These are phyloP conservation scores for Labeo catla DNA, from an alignment of 2,113 vertebrate species.

Conservation along the genomic window DNA sequence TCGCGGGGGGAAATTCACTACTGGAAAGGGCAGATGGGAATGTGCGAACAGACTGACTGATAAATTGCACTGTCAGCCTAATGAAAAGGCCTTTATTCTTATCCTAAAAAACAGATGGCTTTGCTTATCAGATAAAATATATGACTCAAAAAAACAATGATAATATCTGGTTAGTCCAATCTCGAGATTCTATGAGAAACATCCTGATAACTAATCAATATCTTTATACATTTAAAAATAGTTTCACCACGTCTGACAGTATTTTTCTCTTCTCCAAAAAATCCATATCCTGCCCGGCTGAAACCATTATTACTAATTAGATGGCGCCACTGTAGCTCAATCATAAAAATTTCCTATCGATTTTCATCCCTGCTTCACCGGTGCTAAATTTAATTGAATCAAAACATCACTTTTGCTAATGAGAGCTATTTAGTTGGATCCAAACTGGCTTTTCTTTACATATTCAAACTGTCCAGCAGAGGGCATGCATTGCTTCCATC, in stretches of 20 bases:
- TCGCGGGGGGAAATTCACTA: neutral
- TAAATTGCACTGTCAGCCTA: neutral
- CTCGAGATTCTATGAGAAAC: neutral
- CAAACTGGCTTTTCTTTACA: neutral
- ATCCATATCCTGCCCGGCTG: neutral
- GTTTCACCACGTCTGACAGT: neutral
- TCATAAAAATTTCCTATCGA: neutral
- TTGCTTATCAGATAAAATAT: neutral
- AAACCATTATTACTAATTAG: constrained; percentile 28
- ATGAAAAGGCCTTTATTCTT: neutral
- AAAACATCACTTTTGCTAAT: constrained; percentile 39
- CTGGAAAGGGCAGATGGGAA: constrained; percentile 9
- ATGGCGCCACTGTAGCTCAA: constrained; percentile 10
- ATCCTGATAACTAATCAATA: neutral
- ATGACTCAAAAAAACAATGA: neutral
- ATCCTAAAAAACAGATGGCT: neutral
- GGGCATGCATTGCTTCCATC: neutral
- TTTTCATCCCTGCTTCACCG: neutral
- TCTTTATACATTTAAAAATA: neutral
- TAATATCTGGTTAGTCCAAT: neutral
- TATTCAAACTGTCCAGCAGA: constrained; percentile 33
- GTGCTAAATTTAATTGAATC: constrained; percentile 3
- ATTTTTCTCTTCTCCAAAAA: neutral
- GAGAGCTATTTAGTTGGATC: neutral
- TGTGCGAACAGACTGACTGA: constrained; percentile 1